phyloP scores from a whole-genome alignment of 2,797 vertebrate species.

The Triplophysa bombifrons region DNA sequence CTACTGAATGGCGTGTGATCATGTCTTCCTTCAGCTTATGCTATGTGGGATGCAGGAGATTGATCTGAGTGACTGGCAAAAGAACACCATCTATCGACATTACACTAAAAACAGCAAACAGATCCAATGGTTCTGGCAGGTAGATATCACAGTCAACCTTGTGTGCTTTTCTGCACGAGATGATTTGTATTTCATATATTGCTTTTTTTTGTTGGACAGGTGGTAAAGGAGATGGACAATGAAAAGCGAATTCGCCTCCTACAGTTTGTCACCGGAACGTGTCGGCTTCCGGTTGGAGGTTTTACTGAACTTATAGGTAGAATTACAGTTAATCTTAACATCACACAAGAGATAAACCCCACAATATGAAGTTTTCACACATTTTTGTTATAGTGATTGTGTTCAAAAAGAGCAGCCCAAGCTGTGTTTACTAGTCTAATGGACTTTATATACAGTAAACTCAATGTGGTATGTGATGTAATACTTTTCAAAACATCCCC shows the following conservation, averaged over 20 bases:
- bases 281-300: conserved; percentile 85
- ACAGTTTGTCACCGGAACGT: conserved; percentile 89
- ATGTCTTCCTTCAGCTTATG: conserved; percentile 83
- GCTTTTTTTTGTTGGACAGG: conserved; percentile 67
- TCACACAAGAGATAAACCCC: not conserved
- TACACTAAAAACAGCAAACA: conserved; percentile 99
- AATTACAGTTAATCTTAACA: not conserved
- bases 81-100: conserved; percentile 95
- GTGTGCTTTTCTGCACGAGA: not conserved
- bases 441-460: no score
- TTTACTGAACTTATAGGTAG: conserved; percentile 86
- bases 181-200: not conserved
- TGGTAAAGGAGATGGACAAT: conserved; percentile 91
- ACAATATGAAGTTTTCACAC: no score
- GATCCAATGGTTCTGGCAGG: conserved; percentile 99
- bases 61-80: conserved; percentile 94
- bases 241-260: conserved; percentile 87
- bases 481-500: no score
- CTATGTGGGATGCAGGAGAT: conserved; percentile 99
- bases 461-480: no score
- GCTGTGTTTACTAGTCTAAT: no score
- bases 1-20: not conserved
- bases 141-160: conserved; percentile 52
- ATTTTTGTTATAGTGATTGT: not conserved
- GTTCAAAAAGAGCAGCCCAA: no score